Percentiles rank a stretch among this genome's conserved stretches.
These are phyloP conservation scores for Dorcus parallelipipedus DNA, from an alignment of 2,888 invertebrate species.

Conservation along the genomic window DNA sequence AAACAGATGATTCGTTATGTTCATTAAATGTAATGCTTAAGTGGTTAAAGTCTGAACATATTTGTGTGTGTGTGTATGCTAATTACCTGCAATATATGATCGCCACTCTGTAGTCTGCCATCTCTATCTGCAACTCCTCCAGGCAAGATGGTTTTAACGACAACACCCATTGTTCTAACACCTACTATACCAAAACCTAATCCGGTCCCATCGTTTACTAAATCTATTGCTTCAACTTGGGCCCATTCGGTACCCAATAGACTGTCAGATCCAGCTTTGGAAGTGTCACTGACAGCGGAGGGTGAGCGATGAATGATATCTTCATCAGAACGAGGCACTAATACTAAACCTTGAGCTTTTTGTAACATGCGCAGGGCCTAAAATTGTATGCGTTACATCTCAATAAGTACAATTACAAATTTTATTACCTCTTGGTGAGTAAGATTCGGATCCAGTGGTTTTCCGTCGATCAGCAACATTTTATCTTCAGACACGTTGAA, in stretches of 20 bases:
- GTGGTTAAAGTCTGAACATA: too few relatives aligned
- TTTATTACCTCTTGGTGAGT: constrained; percentile 71
- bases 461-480: constrained; percentile 79
- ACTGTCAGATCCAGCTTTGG: constrained; percentile 66
- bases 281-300: constrained; percentile 65
- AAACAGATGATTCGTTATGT: too few relatives aligned
- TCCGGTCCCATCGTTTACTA: constrained; percentile 96
- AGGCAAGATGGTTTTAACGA: constrained; percentile 96
- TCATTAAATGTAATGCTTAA: too few relatives aligned
- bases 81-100: constrained; percentile 93
- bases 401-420: not conserved
- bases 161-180: constrained; percentile 96
- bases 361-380: constrained; percentile 69
- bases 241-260: constrained; percentile 88
- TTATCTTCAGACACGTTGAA: constrained; percentile 78
- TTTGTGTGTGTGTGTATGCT: not conserved
- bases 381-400: constrained; percentile 10
- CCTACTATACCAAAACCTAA: constrained; percentile 99
- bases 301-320: constrained; percentile 54
- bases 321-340: constrained; percentile 51
- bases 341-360: constrained; percentile 68
- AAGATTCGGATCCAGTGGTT: constrained; percentile 72
- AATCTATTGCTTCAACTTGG: constrained; percentile 95
- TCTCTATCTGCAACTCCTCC: constrained; percentile 98
- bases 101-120: constrained; percentile 94